A percentile compares a stretch with the other conserved stretches of the same genome.
phyloP scores from a whole-genome alignment of 2,888 invertebrate genomes.

The Notocelia uddmanniana region DNA sequence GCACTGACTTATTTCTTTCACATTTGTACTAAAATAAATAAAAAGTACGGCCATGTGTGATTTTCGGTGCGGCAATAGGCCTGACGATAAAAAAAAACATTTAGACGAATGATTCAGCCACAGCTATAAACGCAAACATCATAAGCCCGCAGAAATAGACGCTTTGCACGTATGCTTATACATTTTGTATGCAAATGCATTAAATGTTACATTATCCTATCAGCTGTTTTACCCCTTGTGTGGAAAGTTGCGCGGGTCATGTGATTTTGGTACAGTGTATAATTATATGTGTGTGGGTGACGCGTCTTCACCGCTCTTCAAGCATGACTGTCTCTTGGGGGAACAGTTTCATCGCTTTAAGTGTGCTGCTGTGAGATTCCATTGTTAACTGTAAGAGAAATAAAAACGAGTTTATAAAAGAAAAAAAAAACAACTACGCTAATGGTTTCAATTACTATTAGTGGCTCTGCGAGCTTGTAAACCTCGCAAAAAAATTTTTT shows the following conservation, averaged over 20 bases:
- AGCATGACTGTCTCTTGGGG: conserved; percentile 98
- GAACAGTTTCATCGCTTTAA: conserved; percentile 93
- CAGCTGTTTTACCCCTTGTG: neutral
- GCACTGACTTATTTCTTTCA: too few relatives aligned
- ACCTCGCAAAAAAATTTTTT: too few relatives aligned
- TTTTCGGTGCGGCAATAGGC: too few relatives aligned
- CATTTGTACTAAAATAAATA: too few relatives aligned
- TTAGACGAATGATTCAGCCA: neutral
- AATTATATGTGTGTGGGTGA: conserved; percentile 15
- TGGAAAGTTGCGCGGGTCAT: conserved; percentile 7
- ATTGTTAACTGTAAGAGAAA: conserved; percentile 89
- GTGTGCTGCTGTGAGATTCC: conserved; percentile 90
- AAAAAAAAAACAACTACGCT: too few relatives aligned
- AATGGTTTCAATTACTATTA: too few relatives aligned
- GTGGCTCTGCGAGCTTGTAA: too few relatives aligned
- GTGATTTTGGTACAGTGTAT: conserved; percentile 17
- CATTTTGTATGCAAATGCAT: neutral
- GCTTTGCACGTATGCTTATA: neutral
- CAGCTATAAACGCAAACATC: neutral
- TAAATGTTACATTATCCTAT: neutral
- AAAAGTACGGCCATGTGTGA: too few relatives aligned
- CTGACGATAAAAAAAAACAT: too few relatives aligned
- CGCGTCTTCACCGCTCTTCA: conserved; percentile 93
- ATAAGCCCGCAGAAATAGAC: neutral
- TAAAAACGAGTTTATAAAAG: too few relatives aligned